Evolutionary conservation across 1,140 invertebrate genomes (phyloP), one percentile per base, ranked within the genome.

Genomic region (Euwallacea fornicatus): DNA sequence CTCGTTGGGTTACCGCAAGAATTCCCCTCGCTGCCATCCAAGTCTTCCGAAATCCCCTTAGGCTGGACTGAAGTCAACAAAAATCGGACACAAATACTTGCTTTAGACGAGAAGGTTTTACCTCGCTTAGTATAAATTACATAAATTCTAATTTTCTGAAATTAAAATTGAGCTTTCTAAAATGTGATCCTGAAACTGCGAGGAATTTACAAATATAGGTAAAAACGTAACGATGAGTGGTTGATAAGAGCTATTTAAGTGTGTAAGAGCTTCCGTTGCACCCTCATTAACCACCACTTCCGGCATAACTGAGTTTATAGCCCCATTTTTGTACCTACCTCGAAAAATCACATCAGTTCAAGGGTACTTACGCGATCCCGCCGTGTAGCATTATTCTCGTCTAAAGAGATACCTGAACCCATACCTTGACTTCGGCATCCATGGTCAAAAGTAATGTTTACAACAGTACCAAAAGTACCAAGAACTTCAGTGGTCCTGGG

Each of bases 361-460:
- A 33, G 21, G 21, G 21, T 33, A 33, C 21, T 4, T 33, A 33
- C 21, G 21, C 21, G 21, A 33, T 33, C 21, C 21, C 21, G 4
- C 21, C 4, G 21, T 33, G 21, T 4, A 33, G 21, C 21, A 33
- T 33, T 33, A 33, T 62, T 15, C 69, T 71, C 50, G 63, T 21
- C 69, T 71, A 71, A 60, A 50, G 46, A 53, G 62, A 60, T 71
- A 71, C 69, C 69, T 71, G 69, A 71, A 66, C 63, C 63, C 69
- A 66, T 71, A 71, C 69, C 69, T 71, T 44, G 62, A 68, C 65
- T 72, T 72, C 66, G 71, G 71, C 66, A 67, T 68, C 65, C 64
- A 67, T 72, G 71, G 71, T 72, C 71, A 72, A 72, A 72, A 72
- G 71, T 67, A 72, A 72, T 72, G 71, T 72, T 72, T 72, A 72